Evolutionary conservation across 2,888 invertebrate species (phyloP).

Genomic region (Sarcophaga carnaria): DNA sequence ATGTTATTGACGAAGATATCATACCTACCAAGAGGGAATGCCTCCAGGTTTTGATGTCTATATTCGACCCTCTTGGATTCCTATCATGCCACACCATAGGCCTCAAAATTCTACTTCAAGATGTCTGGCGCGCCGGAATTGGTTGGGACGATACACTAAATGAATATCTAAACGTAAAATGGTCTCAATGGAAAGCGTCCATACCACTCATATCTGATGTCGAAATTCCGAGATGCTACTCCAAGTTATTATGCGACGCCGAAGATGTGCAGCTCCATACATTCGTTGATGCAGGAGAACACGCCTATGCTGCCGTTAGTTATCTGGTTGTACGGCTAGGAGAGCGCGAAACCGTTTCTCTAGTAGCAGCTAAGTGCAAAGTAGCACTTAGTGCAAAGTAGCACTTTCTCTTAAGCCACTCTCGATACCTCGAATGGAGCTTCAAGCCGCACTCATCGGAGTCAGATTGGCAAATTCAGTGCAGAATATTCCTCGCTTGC

Average conservation of each 20-base stretch:
- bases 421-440: conserved; percentile 37
- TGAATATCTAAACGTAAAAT: conserved; percentile 27
- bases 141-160: conserved; percentile 8
- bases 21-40: conserved; percentile 62
- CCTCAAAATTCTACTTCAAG: conserved; percentile 52
- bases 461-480: conserved; percentile 41
- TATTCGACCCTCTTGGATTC: conserved; percentile 65
- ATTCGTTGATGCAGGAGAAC: conserved; percentile 54
- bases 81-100: conserved; percentile 37
- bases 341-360: conserved; percentile 23
- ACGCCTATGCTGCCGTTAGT: conserved; percentile 53
- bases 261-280: conserved; percentile 32
- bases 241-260: too few species aligned
- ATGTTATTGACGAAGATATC: conserved; percentile 31
- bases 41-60: conserved; percentile 15
- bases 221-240: conserved; percentile 40
- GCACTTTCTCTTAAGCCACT: conserved; percentile 59
- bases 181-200: conserved; percentile 49
- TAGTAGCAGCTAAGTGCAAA: conserved; percentile 54
- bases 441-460: conserved; percentile 30
- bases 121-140: conserved; percentile 55
- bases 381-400: too few species aligned
- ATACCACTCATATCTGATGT: conserved; percentile 29
- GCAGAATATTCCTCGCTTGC: conserved; percentile 14
- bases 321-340: conserved; percentile 10